These are phyloP conservation scores for Puffinus mauretanicus DNA, from an alignment of 2,113 vertebrate genomes.

Conservation along the genomic window DNA sequence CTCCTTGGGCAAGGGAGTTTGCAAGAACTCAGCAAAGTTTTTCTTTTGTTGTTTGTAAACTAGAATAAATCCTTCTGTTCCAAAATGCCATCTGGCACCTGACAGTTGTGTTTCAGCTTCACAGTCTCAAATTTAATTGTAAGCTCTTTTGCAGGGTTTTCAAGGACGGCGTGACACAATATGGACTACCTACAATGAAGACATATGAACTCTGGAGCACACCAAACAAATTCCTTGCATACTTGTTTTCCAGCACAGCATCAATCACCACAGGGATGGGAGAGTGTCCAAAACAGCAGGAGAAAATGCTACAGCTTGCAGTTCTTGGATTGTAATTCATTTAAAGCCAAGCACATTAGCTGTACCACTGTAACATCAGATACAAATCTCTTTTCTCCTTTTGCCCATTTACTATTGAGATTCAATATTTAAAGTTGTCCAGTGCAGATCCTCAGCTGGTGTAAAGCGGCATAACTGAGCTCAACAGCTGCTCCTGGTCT, in stretches of 20 bases:
- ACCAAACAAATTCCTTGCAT: constrained; percentile 71
- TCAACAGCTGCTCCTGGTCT: constrained; percentile 43
- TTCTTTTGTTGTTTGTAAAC: constrained; percentile 47
- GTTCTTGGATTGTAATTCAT: constrained; percentile 64
- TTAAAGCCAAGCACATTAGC: constrained; percentile 57
- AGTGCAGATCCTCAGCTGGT: constrained; percentile 25
- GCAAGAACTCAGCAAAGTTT: constrained; percentile 46
- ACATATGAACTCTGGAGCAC: constrained; percentile 69
- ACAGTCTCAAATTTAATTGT: constrained; percentile 72
- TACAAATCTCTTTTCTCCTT: constrained; percentile 56
- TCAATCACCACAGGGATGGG: constrained; percentile 70
- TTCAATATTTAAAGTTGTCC: constrained; percentile 45
- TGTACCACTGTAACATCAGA: constrained; percentile 26
- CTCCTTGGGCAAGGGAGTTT: constrained; percentile 41
- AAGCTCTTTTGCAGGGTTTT: constrained; percentile 70
- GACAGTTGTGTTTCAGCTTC: constrained; percentile 72
- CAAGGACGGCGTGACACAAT: constrained; percentile 68
- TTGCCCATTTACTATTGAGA: constrained; percentile 36
- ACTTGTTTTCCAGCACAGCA: constrained; percentile 68
- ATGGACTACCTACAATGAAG: constrained; percentile 72
- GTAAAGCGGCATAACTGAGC: not conserved
- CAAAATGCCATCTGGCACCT: constrained; percentile 72
- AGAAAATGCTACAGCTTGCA: constrained; percentile 68
- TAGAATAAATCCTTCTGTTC: constrained; percentile 72
- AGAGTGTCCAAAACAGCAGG: constrained; percentile 67